A percentile compares a stretch with the other conserved stretches of the same genome.
Evolutionary conservation across 2,888 invertebrate species (phyloP).

Genomic region (Gibbula magus): DNA sequence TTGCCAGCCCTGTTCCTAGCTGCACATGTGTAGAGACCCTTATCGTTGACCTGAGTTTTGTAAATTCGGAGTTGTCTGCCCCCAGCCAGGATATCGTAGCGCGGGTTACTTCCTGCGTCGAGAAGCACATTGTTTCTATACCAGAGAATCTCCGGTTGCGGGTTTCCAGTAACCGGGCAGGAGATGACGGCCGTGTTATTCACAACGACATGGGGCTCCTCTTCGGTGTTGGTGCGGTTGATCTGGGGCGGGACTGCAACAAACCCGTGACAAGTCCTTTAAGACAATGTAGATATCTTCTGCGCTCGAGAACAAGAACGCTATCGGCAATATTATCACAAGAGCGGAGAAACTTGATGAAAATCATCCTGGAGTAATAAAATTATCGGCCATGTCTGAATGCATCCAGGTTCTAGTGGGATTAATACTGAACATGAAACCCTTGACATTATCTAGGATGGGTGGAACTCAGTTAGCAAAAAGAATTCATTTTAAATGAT

Average conservation of each 20-base stretch:
- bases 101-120: slow-evolving; percentile 51
- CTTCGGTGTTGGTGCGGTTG: slow-evolving; percentile 47
- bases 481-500: no score
- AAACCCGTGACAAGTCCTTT: background rate
- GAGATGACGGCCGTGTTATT: slow-evolving; percentile 67
- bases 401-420: no score
- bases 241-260: slow-evolving; percentile 69
- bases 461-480: no score
- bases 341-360: no score
- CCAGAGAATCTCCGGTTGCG: slow-evolving; percentile 70
- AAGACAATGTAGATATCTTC: no score
- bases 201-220: slow-evolving; percentile 61
- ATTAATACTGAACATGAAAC: no score
- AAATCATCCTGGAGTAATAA: no score
- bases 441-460: no score
- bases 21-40: slow-evolving; percentile 73
- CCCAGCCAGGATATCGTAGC: slow-evolving; percentile 58
- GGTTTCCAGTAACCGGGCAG: slow-evolving; percentile 72
- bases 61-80: slow-evolving; percentile 68
- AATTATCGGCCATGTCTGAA: no score
- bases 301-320: no score
- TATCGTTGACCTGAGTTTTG: slow-evolving; percentile 62
- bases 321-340: no score
- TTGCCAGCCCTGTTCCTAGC: slow-evolving; percentile 76
- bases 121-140: slow-evolving; percentile 62